phyloP scores from a whole-genome alignment of 2,113 vertebrate species.

The Datnioides undecimradiatus region DNA sequence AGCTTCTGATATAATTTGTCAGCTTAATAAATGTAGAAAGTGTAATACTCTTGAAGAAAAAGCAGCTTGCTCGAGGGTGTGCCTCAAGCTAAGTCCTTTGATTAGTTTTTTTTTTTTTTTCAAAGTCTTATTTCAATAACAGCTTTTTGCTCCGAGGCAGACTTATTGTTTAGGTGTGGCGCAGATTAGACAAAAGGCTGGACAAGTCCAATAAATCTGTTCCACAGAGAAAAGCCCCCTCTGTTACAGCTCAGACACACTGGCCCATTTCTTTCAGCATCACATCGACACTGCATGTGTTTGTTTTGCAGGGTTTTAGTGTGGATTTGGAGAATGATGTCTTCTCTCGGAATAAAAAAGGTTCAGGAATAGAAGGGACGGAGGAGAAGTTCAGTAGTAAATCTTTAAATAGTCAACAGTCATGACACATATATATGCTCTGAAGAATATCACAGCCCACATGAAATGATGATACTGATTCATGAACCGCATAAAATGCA shows the following conservation, averaged over 20 bases:
- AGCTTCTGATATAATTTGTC: too few relatives aligned
- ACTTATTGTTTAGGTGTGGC: constrained; percentile 55
- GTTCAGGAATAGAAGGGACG: neutral
- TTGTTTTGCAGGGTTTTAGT: neutral
- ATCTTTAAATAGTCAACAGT: constrained; percentile 11
- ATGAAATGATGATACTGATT: constrained; percentile 27
- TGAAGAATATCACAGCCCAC: neutral
- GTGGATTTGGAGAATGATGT: neutral
- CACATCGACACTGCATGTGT: constrained; percentile 2
- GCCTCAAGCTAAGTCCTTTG: constrained; percentile 38
- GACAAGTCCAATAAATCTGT: constrained; percentile 59
- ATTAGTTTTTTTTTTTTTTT: constrained; percentile 37
- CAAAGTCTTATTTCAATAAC: constrained; percentile 49
- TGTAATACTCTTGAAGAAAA: constrained; percentile 1
- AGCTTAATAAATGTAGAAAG: constrained; percentile 15
- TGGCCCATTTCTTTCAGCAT: constrained; percentile 18
- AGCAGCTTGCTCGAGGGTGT: neutral
- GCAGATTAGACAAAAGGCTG: constrained; percentile 61
- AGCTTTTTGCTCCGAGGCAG: constrained; percentile 50
- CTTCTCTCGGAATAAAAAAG: constrained; percentile 21
- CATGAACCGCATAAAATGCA: neutral
- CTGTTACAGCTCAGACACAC: constrained; percentile 53
- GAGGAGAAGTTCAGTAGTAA: neutral
- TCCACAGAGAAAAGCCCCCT: constrained; percentile 49
- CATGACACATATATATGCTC: neutral